A percentile compares a stretch with the other conserved stretches of the same genome.
Evolutionary conservation across 2,888 invertebrate species (phyloP).

Genomic region (Catocala nupta): DNA sequence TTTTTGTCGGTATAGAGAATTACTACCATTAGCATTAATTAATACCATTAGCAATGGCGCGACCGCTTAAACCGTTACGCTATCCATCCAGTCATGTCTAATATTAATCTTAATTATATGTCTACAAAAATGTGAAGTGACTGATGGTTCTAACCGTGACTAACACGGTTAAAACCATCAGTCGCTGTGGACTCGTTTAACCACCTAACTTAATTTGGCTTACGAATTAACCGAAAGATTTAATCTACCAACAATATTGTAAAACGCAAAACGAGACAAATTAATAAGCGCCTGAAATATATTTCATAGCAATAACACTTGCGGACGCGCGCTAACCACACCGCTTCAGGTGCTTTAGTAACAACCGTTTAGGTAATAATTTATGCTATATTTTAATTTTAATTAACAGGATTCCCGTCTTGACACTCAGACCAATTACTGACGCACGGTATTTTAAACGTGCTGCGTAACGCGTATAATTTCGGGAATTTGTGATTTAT

Average conservation of each 20-base stretch:
- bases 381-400: slow-evolving; percentile 71
- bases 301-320: slow-evolving; percentile 46
- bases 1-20: no score
- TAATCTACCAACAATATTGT: not conserved
- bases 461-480: slow-evolving; percentile 28
- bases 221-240: not conserved
- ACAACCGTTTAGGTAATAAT: slow-evolving; percentile 59
- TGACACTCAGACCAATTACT: slow-evolving; percentile 42
- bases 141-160: no score
- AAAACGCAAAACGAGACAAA: slow-evolving; percentile 1
- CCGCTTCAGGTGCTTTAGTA: slow-evolving; percentile 30
- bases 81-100: no score
- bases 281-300: slow-evolving; percentile 34
- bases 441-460: slow-evolving; percentile 25
- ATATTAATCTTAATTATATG: no score
- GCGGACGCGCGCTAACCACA: slow-evolving; percentile 31
- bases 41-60: no score
- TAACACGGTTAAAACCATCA: no score
- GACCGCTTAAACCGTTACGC: no score
- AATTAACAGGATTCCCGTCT: slow-evolving; percentile 61
- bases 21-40: no score
- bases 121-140: no score
- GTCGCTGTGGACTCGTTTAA: no score
- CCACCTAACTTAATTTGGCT: no score
- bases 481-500: slow-evolving; percentile 37